phyloP scores from a whole-genome alignment of 2,113 vertebrate genomes.

The Lathamus discolor region DNA sequence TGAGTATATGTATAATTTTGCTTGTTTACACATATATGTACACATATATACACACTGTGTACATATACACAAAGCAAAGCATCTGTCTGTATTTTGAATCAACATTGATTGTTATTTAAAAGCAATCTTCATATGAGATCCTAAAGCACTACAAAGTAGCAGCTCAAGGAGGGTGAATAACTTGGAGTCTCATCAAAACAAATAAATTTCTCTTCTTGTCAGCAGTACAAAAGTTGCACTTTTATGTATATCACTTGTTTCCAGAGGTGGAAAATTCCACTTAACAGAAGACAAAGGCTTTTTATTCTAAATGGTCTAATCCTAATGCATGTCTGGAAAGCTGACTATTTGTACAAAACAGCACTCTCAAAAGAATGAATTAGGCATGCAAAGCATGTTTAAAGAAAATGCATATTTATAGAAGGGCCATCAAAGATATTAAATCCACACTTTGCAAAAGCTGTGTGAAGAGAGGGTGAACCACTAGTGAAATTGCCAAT shows the following conservation, averaged over 20 bases:
- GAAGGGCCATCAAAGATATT: neutral
- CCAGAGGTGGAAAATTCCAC: neutral
- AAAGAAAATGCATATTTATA: neutral
- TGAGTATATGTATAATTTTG: neutral
- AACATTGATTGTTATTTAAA: neutral
- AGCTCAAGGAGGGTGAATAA: neutral
- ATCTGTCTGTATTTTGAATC: neutral
- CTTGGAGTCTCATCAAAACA: neutral
- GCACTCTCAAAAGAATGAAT: neutral
- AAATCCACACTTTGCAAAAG: neutral
- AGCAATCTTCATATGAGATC: neutral
- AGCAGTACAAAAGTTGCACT: neutral
- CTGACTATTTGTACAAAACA: neutral
- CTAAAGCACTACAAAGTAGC: neutral
- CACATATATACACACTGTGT: neutral
- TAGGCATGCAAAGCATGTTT: neutral
- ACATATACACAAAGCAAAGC: neutral
- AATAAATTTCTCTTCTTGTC: neutral
- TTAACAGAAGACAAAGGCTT: neutral
- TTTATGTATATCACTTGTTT: neutral
- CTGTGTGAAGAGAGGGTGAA: neutral
- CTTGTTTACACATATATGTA: neutral
- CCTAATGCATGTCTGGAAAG: neutral
- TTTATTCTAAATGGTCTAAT: neutral
- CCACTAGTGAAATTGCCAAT: neutral